Conservation (phyloP, 2,113 vertebrate genomes). For the Lepidothrix coronata region DNA sequence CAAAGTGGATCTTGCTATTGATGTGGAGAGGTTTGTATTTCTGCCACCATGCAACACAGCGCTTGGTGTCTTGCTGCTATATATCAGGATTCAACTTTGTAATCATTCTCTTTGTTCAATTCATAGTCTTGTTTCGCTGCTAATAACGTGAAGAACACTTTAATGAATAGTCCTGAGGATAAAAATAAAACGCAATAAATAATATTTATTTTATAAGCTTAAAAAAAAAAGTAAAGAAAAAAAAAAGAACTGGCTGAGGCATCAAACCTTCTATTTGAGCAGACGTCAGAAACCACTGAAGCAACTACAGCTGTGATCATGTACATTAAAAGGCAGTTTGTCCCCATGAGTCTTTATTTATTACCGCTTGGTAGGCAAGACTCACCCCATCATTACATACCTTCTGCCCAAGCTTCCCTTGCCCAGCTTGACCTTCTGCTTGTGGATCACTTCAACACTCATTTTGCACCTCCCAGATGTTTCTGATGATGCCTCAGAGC, state of each 20-base stretch:
- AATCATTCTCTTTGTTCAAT: not conserved
- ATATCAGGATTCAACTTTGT: not conserved
- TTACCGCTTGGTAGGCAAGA: not conserved
- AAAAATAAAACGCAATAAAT: conserved; percentile 47
- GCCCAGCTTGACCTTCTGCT: not conserved
- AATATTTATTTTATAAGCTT: conserved; percentile 50
- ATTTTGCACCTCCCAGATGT: not conserved
- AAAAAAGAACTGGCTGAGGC: not conserved
- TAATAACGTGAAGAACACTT: conserved; percentile 47
- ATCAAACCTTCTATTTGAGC: not conserved
- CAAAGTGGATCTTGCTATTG: conserved; percentile 28
- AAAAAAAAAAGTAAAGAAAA: not conserved
- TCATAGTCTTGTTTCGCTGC: conserved; percentile 24
- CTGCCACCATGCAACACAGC: not conserved
- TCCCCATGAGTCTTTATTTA: conserved; percentile 1
- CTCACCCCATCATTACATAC: not conserved
- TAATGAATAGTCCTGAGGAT: conserved; percentile 56
- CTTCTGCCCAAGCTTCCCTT: not conserved
- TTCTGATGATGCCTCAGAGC: not conserved
- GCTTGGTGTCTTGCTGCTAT: conserved; percentile 22
- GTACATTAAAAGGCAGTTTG: not conserved
- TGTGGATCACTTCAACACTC: not conserved
- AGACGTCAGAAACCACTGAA: conserved; percentile 21
- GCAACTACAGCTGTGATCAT: not conserved
- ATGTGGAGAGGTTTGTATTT: conserved; percentile 45